Conservation (phyloP, 2,888 invertebrate species). For the Cerceris rybyensis region DNA sequence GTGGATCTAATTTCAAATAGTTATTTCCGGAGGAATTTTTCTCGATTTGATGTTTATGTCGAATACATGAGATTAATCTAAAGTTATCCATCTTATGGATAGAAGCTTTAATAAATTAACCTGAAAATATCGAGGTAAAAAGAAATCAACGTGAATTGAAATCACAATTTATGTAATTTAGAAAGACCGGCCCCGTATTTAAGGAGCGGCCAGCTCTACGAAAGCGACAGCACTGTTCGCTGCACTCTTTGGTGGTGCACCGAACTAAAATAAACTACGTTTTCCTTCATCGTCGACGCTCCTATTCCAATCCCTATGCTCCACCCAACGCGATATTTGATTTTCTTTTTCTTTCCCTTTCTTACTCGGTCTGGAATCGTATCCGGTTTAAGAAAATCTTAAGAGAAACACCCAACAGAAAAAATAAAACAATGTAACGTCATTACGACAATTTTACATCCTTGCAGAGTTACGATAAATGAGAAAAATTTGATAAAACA, state of each 20-base stretch:
- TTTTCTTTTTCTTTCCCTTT: conserved; percentile 5
- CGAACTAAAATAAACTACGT: conserved; percentile 44
- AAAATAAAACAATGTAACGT: too few relatives aligned
- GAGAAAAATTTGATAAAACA: neutral
- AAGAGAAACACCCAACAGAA: too few relatives aligned
- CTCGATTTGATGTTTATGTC: too few relatives aligned
- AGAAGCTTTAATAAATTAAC: too few relatives aligned
- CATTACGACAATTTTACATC: neutral
- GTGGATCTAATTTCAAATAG: too few relatives aligned
- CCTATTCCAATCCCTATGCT: conserved; percentile 20
- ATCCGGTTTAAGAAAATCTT: neutral
- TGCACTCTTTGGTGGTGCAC: conserved; percentile 27
- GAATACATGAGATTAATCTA: too few relatives aligned
- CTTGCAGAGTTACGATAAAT: neutral
- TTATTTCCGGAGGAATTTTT: too few relatives aligned
- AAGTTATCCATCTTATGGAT: too few relatives aligned
- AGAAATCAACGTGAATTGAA: too few relatives aligned
- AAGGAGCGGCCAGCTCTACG: neutral
- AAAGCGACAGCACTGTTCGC: neutral
- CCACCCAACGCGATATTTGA: conserved; percentile 22
- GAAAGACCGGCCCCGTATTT: neutral
- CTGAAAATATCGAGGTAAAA: too few relatives aligned
- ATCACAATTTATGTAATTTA: too few relatives aligned
- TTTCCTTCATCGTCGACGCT: conserved; percentile 22
- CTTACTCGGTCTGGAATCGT: neutral